A percentile compares a stretch with the other conserved stretches of the same genome.
Conservation (phyloP, 2,797 vertebrate species). For the Anolis apletophallus region DNA sequence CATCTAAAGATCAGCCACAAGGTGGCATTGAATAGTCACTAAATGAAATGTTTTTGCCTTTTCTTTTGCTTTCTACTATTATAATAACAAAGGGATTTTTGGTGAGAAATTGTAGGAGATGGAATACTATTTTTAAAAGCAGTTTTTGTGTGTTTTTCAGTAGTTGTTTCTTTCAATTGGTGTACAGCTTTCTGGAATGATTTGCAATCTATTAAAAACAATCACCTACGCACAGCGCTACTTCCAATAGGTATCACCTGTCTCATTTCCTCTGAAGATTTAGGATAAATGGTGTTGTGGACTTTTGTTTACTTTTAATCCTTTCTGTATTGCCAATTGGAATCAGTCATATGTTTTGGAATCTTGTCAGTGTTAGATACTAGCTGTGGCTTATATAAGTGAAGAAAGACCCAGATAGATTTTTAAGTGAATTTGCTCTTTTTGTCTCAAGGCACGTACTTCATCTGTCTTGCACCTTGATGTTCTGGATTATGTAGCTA, state of each 20-base stretch:
- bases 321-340: neutral
- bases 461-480: neutral
- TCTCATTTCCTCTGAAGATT: neutral
- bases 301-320: neutral
- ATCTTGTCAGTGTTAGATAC: neutral
- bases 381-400: neutral
- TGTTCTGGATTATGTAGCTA: neutral
- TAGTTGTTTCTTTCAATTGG: neutral
- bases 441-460: neutral
- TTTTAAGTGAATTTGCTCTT: neutral
- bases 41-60: slow-evolving; percentile 18
- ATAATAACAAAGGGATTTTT: slow-evolving; percentile 8
- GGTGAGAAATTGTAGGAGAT: neutral
- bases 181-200: slow-evolving; percentile 26
- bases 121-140: slow-evolving; percentile 16
- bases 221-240: neutral
- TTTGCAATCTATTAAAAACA: neutral
- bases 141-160: neutral
- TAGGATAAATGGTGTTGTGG: neutral
- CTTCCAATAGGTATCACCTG: neutral
- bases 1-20: slow-evolving; percentile 70
- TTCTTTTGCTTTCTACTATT: slow-evolving; percentile 16
- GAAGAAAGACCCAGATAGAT: neutral
- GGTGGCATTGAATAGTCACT: slow-evolving; percentile 74
- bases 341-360: neutral